Evolutionary conservation across 2,888 invertebrate genomes (phyloP).

Genomic region (Yponomeuta cagnagella): DNA sequence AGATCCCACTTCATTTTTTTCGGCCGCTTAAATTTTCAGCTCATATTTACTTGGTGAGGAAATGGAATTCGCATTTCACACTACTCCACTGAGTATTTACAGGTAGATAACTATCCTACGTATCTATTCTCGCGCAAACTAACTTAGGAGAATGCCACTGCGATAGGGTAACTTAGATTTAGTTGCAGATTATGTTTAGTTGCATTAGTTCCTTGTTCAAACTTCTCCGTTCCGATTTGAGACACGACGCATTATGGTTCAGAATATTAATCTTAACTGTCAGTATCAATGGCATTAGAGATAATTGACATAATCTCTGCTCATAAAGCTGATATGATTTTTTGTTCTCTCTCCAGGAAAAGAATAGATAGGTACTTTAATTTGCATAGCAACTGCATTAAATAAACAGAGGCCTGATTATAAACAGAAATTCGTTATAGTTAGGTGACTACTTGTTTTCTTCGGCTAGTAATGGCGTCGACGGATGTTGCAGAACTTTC

Average conservation of each 20-base stretch:
- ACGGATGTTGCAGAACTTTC: slow-evolving; percentile 12
- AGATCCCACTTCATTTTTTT: slow-evolving; percentile 4
- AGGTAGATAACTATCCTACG: neutral
- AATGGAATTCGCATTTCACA: neutral
- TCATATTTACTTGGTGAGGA: neutral
- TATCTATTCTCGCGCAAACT: neutral
- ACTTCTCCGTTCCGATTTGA: neutral
- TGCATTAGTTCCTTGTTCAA: slow-evolving; percentile 2
- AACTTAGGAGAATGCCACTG: neutral
- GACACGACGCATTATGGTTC: neutral
- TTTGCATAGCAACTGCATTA: neutral
- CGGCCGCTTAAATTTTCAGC: neutral
- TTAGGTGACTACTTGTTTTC: slow-evolving; percentile 10
- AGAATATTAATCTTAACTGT: neutral
- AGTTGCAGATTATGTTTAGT: slow-evolving; percentile 7
- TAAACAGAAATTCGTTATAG: neutral
- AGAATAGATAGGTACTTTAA: too few species aligned
- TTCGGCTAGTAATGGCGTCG: slow-evolving; percentile 10
- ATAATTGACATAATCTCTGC: neutral
- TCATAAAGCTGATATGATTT: too few species aligned
- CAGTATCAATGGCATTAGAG: neutral
- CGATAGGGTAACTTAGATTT: slow-evolving; percentile 3
- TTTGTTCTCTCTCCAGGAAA: too few species aligned
- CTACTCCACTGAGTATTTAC: neutral
- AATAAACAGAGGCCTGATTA: neutral